Conservation (phyloP, 1,140 invertebrate species). For the Cherax quadricarinatus region DNA sequence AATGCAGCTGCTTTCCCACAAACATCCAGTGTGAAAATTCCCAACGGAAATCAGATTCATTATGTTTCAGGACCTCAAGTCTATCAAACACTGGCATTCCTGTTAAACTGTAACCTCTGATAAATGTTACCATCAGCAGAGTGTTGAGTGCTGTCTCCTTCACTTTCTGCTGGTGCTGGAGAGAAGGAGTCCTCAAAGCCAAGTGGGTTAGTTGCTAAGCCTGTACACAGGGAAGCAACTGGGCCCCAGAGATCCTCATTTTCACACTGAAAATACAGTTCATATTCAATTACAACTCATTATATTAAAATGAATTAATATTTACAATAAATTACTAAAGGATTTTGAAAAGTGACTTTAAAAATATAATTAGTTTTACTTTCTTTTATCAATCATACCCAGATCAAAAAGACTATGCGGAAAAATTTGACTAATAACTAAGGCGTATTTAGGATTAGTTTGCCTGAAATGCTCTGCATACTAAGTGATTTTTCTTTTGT, state of each 20-base stretch:
- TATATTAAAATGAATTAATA: not conserved
- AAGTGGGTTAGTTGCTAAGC: not conserved
- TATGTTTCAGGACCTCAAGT: no score
- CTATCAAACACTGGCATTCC: no score
- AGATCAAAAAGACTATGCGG: no score
- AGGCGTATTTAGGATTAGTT: no score
- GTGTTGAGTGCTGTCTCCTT: not conserved
- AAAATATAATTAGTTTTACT: not conserved
- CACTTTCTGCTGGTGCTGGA: not conserved
- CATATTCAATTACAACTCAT: not conserved
- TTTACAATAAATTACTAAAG: not conserved
- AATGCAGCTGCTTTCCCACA: no score
- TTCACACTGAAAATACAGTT: not conserved
- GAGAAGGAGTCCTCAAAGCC: not conserved
- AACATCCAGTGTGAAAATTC: no score
- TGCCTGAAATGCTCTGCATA: no score
- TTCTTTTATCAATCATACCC: no score
- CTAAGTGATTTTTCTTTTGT: no score
- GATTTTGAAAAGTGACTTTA: not conserved
- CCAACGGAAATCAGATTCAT: no score
- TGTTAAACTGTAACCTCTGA: no score
- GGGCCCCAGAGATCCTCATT: not conserved
- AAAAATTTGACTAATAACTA: no score
- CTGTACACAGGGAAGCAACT: not conserved
- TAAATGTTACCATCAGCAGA: not conserved